These are phyloP conservation scores for Rhadinocentrus ornatus DNA, from an alignment of 2,797 vertebrate species.

Conservation along the genomic window DNA sequence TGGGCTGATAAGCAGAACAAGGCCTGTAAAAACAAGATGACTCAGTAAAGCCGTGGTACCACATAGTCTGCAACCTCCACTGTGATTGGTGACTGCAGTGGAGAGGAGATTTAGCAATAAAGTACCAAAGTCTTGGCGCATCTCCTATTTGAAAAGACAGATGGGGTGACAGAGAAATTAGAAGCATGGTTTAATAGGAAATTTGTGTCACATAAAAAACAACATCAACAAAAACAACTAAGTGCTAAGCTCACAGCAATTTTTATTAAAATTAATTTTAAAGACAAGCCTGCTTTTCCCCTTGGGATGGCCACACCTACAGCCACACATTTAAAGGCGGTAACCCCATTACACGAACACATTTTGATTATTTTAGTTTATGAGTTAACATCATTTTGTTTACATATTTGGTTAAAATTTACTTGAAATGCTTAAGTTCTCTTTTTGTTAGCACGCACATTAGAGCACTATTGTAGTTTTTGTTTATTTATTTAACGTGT, in stretches of 20 bases:
- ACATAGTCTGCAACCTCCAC: conserved; percentile 18
- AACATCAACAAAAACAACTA: background rate
- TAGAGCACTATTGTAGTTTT: too few relatives aligned
- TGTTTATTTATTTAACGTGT: too few relatives aligned
- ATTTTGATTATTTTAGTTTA: too few relatives aligned
- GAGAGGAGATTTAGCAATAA: conserved; percentile 28
- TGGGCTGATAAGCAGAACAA: conserved; percentile 59
- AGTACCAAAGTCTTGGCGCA: conserved; percentile 33
- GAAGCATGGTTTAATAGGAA: conserved; percentile 28
- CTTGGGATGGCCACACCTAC: too few relatives aligned
- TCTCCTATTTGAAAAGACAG: conserved; percentile 31
- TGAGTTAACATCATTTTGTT: too few relatives aligned
- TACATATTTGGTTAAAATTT: too few relatives aligned
- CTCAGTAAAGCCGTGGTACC: conserved; percentile 42
- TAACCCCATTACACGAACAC: too few relatives aligned
- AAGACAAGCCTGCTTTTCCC: conserved; percentile 17
- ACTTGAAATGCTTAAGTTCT: too few relatives aligned
- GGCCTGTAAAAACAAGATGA: conserved; percentile 64
- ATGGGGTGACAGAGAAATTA: conserved; percentile 16
- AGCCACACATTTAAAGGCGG: too few relatives aligned
- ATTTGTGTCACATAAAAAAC: conserved; percentile 19
- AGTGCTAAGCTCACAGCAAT: conserved; percentile 8
- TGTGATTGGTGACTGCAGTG: conserved; percentile 40
- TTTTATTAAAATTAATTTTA: conserved; percentile 19
- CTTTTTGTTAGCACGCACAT: too few relatives aligned